These are phyloP conservation scores for Peromyscus maniculatus DNA, from an alignment of 2,113 vertebrate genomes.

Conservation along the genomic window DNA sequence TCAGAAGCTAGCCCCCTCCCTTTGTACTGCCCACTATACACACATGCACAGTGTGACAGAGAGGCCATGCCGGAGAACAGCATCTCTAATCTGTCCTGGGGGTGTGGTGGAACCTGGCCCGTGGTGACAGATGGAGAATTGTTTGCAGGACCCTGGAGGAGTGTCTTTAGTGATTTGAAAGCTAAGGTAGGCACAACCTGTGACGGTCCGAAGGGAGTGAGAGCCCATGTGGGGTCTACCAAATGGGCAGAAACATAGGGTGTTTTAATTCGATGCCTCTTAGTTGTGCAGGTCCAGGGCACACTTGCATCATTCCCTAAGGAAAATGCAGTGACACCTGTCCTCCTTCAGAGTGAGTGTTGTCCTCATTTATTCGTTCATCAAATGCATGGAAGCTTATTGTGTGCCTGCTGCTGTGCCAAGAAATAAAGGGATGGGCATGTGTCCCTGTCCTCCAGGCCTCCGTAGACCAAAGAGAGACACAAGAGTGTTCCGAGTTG, in stretches of 20 bases:
- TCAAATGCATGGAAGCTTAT: not conserved
- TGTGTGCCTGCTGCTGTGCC: not conserved
- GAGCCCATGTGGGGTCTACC: not conserved
- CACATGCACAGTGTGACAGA: not conserved
- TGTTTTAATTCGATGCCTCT: too few relatives aligned
- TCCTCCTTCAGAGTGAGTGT: not conserved
- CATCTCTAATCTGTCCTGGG: rapidly evolving
- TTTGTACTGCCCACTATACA: not conserved
- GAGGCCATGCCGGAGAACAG: not conserved
- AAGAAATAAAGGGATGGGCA: not conserved
- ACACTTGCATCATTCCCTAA: not conserved
- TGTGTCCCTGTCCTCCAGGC: rapidly evolving
- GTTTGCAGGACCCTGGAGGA: not conserved
- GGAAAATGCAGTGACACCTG: not conserved
- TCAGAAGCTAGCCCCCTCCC: not conserved
- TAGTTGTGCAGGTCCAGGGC: not conserved
- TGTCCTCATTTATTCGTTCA: not conserved
- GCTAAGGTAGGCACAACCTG: too few relatives aligned
- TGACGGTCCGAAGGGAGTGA: too few relatives aligned
- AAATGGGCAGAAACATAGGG: not conserved
- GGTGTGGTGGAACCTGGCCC: not conserved
- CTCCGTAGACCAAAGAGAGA: not conserved
- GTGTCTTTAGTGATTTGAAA: not conserved
- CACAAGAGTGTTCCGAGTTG: rapidly evolving
- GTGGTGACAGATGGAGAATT: not conserved